Base-by-base conservation (phyloP, 2,797 vertebrate species). In the Neosalanx taihuensis region DNA sequence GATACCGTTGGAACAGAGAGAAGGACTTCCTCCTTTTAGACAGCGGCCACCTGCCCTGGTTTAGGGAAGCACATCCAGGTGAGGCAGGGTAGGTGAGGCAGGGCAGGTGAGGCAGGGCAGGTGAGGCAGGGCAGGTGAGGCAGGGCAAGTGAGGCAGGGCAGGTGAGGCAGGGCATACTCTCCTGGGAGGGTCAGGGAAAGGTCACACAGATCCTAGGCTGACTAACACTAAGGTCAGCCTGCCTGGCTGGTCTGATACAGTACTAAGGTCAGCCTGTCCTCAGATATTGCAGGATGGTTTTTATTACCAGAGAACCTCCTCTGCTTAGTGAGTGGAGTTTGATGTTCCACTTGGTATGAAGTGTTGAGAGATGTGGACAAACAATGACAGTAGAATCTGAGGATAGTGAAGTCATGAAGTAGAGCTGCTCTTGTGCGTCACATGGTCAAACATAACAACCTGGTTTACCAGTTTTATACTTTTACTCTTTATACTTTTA, bases 401-500 rank as follows among this genome's bases (percentile, higher is more conserved):
- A 46, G 62, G 46, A 30, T 60, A 76, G 79, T 72, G 75, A 77
- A 69, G 65, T n/a, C 59, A 41, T 41, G 37, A 41, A 31, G 70
- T 0, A 53, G 72, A 77, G 64, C 84, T 86, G 89, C 91, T 91
- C 86, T 89, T 41, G 37, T 41, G 37, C 10, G 10, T 41, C 5
- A 35, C 26, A 69, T 53, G 12, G 33, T 37, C 51, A 59, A 65
- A 66, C 37, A 23, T 23, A 72, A 49, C 26, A 30, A 30, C 57
- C 84, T 88, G 84, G 89, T 85, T 91, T 86, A 90, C 61, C 51
- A 35, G 73, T 76, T 77, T 76, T 29, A 76, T 75, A 73, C 63
- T 64, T 65, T 71, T n/a, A n/a, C n/a, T n/a, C n/a, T n/a, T n/a
- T n/a, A n/a, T n/a, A n/a, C n/a, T n/a, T n/a, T n/a, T n/a, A n/a